Percentiles rank a stretch among this genome's conserved stretches.
Conservation (phyloP, 1,140 invertebrate genomes). For the Magallana gigas region DNA sequence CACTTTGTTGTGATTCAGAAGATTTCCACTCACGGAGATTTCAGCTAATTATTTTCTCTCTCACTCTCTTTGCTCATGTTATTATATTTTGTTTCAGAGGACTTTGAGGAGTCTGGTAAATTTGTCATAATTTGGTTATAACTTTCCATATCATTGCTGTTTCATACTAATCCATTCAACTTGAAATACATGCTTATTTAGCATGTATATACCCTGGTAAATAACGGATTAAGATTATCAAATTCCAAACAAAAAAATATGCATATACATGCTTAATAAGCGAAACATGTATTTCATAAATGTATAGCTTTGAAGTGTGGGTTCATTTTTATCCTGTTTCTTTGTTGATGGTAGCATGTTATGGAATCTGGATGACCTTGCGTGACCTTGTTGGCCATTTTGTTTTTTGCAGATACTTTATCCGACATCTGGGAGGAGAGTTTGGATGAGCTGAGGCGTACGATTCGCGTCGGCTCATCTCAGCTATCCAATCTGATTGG, state of each 20-base stretch:
- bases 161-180: neutral
- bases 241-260: no score
- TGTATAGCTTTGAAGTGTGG: no score
- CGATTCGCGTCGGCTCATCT: conserved; percentile 21
- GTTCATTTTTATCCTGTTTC: no score
- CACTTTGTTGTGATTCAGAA: neutral
- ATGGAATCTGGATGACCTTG: conserved; percentile 7
- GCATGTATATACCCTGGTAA: no score
- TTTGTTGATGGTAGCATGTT: neutral
- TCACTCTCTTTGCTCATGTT: neutral
- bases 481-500: conserved; percentile 37
- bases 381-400: neutral
- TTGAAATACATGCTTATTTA: neutral
- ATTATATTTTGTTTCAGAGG: neutral
- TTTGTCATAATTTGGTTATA: neutral
- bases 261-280: no score
- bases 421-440: neutral
- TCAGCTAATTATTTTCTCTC: neutral
- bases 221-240: no score
- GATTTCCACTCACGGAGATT: neutral
- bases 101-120: conserved; percentile 22
- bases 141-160: conserved; percentile 6
- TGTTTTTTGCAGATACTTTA: neutral
- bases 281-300: no score
- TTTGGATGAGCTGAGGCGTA: neutral